phyloP scores from a whole-genome alignment of 2,888 invertebrate genomes.

The Hecatera dysodea region DNA sequence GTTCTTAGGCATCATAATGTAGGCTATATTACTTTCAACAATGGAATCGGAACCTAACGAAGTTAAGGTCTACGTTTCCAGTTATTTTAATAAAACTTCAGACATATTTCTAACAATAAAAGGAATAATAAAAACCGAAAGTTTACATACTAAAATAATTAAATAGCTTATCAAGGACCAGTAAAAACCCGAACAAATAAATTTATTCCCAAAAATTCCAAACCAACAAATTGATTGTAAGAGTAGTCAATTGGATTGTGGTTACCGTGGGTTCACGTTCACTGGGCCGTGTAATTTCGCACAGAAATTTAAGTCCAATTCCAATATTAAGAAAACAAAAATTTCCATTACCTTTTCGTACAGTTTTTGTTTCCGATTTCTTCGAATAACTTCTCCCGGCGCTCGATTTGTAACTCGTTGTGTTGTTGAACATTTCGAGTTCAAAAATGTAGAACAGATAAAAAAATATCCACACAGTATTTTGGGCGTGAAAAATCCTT shows the following conservation, averaged over 20 bases:
- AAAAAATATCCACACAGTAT: conserved; percentile 58
- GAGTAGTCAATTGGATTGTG: conserved; percentile 76
- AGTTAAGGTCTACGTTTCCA: background rate
- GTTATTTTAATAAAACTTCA: background rate
- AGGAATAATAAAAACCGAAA: background rate
- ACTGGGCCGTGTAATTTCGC: conserved; percentile 71
- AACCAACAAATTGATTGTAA: conserved; percentile 70
- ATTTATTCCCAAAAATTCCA: conserved; percentile 63
- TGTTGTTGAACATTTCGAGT: conserved; percentile 81
- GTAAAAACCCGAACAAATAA: conserved; percentile 42
- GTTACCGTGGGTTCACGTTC: conserved; percentile 70
- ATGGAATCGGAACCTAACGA: background rate
- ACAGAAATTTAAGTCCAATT: conserved; percentile 59
- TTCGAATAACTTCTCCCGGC: conserved; percentile 69
- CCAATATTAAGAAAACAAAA: conserved; percentile 62
- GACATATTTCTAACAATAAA: background rate
- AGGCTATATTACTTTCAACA: conserved; percentile 19
- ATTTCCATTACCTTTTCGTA: conserved; percentile 74
- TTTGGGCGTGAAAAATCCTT: conserved; percentile 63
- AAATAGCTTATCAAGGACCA: conserved; percentile 6
- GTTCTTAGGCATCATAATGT: conserved; percentile 25
- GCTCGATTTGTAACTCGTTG: conserved; percentile 75
- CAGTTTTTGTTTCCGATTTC: conserved; percentile 65
- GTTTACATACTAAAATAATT: background rate
- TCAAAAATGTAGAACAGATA: conserved; percentile 41